Evolutionary conservation across 2,797 vertebrate genomes (phyloP).

Genomic region (Margarornis squamiger): DNA sequence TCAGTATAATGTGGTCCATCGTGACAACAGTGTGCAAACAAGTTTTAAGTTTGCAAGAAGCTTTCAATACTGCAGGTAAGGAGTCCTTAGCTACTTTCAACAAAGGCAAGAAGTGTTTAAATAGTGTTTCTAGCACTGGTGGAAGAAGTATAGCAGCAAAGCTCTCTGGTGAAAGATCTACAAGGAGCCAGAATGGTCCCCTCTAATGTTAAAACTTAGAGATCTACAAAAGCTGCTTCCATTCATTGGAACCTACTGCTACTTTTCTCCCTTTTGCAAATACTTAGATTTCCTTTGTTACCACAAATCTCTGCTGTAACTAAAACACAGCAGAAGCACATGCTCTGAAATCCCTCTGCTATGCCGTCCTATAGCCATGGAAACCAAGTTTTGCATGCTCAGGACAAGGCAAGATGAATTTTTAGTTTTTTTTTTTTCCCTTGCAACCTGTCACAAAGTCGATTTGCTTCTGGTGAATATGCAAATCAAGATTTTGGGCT

Average conservation of each 20-base stretch:
- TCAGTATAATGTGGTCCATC: not conserved
- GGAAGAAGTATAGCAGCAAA: not conserved
- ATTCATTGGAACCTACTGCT: not conserved
- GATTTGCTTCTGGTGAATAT: not conserved
- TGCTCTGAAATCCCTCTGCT: constrained; percentile 14
- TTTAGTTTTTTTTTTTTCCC: not conserved
- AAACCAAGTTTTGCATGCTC: not conserved
- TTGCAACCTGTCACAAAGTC: not conserved
- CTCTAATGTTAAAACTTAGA: not conserved
- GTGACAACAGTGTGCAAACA: fast-evolving
- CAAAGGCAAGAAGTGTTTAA: not conserved
- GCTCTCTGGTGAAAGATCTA: not conserved
- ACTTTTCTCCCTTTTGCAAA: not conserved
- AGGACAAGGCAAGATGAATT: not conserved
- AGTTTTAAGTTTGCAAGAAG: not conserved
- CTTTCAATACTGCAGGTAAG: not conserved
- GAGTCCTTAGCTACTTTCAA: not conserved
- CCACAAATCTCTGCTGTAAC: constrained; percentile 8
- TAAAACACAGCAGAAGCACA: constrained; percentile 26
- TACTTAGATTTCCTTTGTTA: constrained; percentile 11
- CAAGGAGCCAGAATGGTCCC: not conserved
- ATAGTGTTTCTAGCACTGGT: not conserved
- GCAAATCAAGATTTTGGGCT: not conserved
- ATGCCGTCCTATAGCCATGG: constrained; percentile 25
- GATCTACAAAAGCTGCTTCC: constrained; percentile 18